A percentile compares a stretch with the other conserved stretches of the same genome.
These are phyloP conservation scores for Epirrhoe alternata DNA, from an alignment of 2,888 invertebrate species.

Conservation along the genomic window DNA sequence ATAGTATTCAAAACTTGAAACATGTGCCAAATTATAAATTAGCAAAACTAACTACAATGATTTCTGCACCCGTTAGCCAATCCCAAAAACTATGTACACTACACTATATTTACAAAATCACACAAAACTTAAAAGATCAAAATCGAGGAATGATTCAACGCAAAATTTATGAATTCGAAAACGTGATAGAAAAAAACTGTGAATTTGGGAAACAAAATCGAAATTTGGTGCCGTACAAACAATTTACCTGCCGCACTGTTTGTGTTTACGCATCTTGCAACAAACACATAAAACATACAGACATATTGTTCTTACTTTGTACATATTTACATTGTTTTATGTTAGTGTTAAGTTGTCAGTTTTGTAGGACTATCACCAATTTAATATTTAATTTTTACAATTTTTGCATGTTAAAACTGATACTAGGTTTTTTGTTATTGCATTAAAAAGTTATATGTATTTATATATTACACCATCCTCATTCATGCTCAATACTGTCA, in stretches of 20 bases:
- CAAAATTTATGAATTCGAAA: background rate
- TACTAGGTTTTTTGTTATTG: too few relatives aligned
- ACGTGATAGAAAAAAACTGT: background rate
- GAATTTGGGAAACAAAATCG: background rate
- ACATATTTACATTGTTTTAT: constrained; percentile 14
- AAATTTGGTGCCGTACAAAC: background rate
- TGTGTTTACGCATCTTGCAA: constrained; percentile 4
- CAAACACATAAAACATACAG: constrained; percentile 4
- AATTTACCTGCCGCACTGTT: constrained; percentile 7
- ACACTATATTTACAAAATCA: constrained; percentile 3
- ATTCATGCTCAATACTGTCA: too few relatives aligned
- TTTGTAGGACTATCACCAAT: background rate
- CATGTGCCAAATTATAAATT: background rate
- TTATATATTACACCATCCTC: too few relatives aligned
- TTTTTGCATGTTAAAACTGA: background rate
- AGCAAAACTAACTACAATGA: constrained; percentile 15
- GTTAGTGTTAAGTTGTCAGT: constrained; percentile 10
- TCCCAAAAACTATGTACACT: constrained; percentile 14
- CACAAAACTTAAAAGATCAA: constrained; percentile 1
- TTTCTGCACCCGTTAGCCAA: constrained; percentile 3
- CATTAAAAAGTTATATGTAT: too few relatives aligned
- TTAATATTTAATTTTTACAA: background rate
- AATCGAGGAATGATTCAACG: background rate
- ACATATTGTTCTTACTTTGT: background rate
- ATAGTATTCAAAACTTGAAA: background rate